Base-by-base conservation (phyloP, 37 sponge, comb jelly and placozoan species). In the Theonella swinhoei region DNA sequence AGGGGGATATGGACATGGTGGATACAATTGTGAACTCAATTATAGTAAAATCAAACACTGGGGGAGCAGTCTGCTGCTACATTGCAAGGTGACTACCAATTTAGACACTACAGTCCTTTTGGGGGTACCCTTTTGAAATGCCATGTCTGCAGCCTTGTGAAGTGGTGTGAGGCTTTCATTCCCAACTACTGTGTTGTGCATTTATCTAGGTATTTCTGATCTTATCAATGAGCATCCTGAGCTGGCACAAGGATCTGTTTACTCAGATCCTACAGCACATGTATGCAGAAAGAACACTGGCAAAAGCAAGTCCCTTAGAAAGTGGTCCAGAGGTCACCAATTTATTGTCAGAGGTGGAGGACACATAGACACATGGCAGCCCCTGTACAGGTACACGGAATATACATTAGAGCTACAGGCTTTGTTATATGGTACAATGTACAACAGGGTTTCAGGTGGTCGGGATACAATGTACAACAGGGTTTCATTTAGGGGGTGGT, bases 1-100 rank as follows among this genome's bases (percentile, higher is more conserved):
- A 8, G 17, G 70, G 33, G 4, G 68, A 64, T 25, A 54, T 33
- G 2, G 68, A 79, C 14, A 66, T 38, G 17, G 80, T 64, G 43
- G 67, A 65, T 37, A 7, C 22, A 64, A 47, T 30, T 9, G 68
- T 65, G 54, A 65, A 28, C n/a, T 58, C 60, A 4, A 65, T 40
- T 17, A 38, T 5, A 7, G 43, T 65, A 5, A 26, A 38, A 4
- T 23, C 19, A 19, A 79, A 33, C n/a, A 28, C 19, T 9, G n/a
- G 23, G 20, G 80, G 80, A 68, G 54, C 22, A n/a, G 38, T 33
- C 30, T 68, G 80, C 69, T 17, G 20, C 83, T 8, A 29, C 1
- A 31, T 82, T 74, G 33, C 83, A 82, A 82, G 83, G 83, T 82
- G 34, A 62, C 39, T 72, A 73, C 17, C n/a, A n/a, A n/a, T n/a